Percentiles rank a stretch among this genome's conserved stretches.
phyloP scores from a whole-genome alignment of 2,113 vertebrate species.

The Gadus macrocephalus region DNA sequence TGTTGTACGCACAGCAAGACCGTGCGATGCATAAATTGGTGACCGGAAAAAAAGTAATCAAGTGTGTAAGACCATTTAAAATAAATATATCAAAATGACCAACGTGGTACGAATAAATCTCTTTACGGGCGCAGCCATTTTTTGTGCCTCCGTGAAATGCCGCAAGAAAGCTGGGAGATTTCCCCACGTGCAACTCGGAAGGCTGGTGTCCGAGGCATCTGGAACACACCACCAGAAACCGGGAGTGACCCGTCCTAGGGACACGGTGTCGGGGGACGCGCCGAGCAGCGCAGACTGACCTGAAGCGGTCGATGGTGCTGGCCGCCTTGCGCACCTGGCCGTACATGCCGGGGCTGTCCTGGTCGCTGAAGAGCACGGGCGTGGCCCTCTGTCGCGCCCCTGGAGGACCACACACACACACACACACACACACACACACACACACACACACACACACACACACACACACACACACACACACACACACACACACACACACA shows the following conservation, averaged over 20 bases:
- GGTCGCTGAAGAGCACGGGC: constrained; percentile 89
- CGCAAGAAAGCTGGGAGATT: too few species aligned
- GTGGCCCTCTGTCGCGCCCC: constrained; percentile 85
- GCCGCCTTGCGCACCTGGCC: constrained; percentile 92
- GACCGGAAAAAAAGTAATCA: too few species aligned
- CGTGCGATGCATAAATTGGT: too few species aligned
- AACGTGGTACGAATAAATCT: too few species aligned
- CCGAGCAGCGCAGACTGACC: constrained; percentile 66
- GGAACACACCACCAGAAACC: background rate
- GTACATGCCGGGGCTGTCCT: constrained; percentile 80
- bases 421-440: background rate
- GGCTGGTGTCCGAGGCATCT: too few species aligned
- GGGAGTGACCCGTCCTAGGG: background rate
- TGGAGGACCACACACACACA: constrained; percentile 38
- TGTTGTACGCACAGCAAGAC: too few species aligned
- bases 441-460: background rate
- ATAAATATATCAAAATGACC: too few species aligned
- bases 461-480: background rate
- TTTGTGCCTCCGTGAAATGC: too few species aligned
- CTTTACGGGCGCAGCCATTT: too few species aligned
- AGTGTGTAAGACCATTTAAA: too few species aligned
- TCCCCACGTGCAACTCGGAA: too few species aligned
- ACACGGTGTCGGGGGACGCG: too few species aligned
- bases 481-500: background rate
- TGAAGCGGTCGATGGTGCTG: constrained; percentile 92